A percentile compares a stretch with the other conserved stretches of the same genome.
These are phyloP conservation scores for Cetoscarus ocellatus DNA, from an alignment of 2,797 vertebrate species.

Conservation along the genomic window DNA sequence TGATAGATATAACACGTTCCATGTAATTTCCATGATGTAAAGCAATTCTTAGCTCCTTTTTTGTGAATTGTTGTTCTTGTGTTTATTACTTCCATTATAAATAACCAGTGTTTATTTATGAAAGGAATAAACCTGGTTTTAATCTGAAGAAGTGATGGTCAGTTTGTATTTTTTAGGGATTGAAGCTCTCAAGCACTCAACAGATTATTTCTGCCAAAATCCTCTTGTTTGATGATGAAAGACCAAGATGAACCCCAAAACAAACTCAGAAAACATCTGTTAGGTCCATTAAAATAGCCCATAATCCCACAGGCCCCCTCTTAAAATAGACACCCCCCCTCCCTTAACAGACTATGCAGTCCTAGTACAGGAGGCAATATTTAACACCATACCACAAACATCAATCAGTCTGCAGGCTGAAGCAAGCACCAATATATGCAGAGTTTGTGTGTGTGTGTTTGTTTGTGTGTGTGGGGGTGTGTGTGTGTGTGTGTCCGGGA, in stretches of 20 bases:
- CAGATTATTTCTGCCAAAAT: too few species aligned
- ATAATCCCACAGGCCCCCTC: background rate
- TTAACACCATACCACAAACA: conserved; percentile 1
- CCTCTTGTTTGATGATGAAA: background rate
- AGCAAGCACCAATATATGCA: background rate
- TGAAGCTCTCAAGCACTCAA: too few species aligned
- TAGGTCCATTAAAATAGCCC: background rate
- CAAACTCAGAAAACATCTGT: background rate
- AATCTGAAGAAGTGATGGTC: too few species aligned
- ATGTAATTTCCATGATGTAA: too few species aligned
- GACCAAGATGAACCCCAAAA: background rate
- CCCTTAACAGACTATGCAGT: background rate
- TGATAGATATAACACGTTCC: too few species aligned
- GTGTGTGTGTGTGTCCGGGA: background rate
- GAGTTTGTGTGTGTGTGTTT: background rate
- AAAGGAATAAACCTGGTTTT: too few species aligned
- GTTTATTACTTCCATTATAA: too few species aligned
- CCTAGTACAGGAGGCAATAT: background rate
- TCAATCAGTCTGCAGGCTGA: conserved; percentile 1
- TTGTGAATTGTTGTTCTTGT: too few species aligned
- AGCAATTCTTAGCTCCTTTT: too few species aligned
- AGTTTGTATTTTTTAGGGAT: too few species aligned
- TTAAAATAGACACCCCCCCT: background rate
- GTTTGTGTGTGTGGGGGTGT: conserved; percentile 1
- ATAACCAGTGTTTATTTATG: too few species aligned